Conservation (phyloP, 2,888 invertebrate genomes). For the Acleris emargana region DNA sequence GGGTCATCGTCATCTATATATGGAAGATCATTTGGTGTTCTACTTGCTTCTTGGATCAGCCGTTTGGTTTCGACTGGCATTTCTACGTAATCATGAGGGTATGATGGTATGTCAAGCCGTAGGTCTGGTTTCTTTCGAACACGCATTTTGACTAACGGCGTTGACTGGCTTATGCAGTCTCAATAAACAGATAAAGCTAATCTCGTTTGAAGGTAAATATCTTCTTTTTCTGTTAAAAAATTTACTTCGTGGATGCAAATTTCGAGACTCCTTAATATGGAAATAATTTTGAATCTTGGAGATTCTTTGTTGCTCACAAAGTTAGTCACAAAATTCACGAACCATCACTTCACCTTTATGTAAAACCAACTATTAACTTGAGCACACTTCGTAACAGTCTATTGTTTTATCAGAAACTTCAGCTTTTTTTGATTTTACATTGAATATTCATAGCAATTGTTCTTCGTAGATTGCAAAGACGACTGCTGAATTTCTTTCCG, state of each 20-base stretch:
- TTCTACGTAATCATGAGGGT: conserved; percentile 71
- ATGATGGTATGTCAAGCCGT: conserved; percentile 64
- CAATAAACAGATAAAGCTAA: not conserved
- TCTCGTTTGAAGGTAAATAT: conserved; percentile 17
- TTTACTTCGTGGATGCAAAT: not conserved
- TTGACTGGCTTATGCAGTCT: too few relatives aligned
- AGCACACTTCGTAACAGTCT: not conserved
- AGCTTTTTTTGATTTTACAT: not conserved
- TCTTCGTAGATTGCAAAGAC: conserved; percentile 6
- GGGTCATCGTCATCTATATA: conserved; percentile 53
- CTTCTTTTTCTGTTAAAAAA: not conserved
- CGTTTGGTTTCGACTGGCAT: conserved; percentile 65
- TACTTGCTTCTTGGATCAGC: conserved; percentile 53
- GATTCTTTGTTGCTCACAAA: too few relatives aligned
- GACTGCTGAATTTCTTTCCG: conserved; percentile 54
- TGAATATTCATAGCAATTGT: not conserved
- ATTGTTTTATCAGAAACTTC: not conserved
- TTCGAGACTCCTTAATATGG: not conserved
- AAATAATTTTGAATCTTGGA: not conserved
- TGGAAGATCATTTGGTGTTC: conserved; percentile 48
- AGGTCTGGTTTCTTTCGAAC: conserved; percentile 69
- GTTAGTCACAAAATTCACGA: not conserved
- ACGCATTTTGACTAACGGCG: conserved; percentile 51
- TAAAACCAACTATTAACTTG: not conserved
- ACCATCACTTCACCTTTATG: not conserved